A percentile compares a stretch with the other conserved stretches of the same genome.
These are phyloP conservation scores for Epinotia nisella DNA, from an alignment of 2,888 invertebrate species.

Conservation along the genomic window DNA sequence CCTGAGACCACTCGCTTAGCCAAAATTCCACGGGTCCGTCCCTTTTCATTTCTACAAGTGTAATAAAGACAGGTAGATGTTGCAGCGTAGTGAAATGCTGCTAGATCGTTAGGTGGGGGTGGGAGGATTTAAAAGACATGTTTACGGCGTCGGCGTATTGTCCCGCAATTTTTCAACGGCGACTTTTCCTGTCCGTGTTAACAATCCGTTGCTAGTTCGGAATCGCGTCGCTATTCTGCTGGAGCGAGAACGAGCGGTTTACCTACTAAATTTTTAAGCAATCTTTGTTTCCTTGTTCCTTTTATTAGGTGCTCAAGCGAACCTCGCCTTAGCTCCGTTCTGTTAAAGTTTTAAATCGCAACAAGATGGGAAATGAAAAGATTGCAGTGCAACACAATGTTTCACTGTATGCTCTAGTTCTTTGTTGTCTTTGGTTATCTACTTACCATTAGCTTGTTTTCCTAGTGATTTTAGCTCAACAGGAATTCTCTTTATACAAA, in stretches of 20 bases:
- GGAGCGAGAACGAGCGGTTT: constrained; percentile 11
- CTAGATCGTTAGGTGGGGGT: constrained; percentile 39
- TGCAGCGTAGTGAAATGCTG: constrained; percentile 22
- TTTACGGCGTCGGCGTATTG: constrained; percentile 50
- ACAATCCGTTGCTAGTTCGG: constrained; percentile 41
- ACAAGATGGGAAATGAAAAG: neutral
- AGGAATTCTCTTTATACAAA: neutral
- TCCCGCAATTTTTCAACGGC: constrained; percentile 50
- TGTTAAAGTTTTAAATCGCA: neutral
- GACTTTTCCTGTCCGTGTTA: constrained; percentile 50
- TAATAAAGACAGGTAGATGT: constrained; percentile 36
- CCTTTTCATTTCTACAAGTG: constrained; percentile 11
- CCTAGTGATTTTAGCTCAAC: neutral
- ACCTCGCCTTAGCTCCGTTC: neutral
- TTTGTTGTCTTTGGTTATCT: constrained; percentile 1
- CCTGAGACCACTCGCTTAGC: constrained; percentile 18
- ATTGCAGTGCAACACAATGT: neutral
- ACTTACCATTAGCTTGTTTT: neutral
- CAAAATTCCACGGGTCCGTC: neutral
- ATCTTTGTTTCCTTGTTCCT: neutral
- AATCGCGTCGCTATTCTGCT: constrained; percentile 32
- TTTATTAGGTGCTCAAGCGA: neutral
- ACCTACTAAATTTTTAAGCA: constrained; percentile 28
- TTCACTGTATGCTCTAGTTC: neutral
- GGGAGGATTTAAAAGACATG: constrained; percentile 50